These are phyloP conservation scores for Pantherophis guttatus DNA, from an alignment of 2,113 vertebrate species.

Conservation along the genomic window DNA sequence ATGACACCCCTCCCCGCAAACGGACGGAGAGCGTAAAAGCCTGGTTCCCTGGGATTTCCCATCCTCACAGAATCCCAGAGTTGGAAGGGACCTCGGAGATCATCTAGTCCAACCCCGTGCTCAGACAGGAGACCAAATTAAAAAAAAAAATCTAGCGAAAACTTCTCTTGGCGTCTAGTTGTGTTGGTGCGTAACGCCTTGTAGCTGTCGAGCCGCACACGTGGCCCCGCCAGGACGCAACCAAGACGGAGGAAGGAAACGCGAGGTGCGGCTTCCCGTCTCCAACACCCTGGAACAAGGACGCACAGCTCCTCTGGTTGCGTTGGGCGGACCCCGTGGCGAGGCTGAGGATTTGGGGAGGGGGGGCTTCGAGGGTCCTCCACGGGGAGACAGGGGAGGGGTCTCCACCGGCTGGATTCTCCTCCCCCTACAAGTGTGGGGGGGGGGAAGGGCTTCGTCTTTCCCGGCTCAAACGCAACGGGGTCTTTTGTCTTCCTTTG, in stretches of 20 bases:
- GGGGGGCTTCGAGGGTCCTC: background rate
- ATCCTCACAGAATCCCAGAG: background rate
- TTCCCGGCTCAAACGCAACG: no score
- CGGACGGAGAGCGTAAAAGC: no score
- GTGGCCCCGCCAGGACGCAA: background rate
- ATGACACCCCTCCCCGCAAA: no score
- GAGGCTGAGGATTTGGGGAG: background rate
- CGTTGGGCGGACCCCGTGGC: background rate
- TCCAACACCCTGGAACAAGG: constrained; percentile 1
- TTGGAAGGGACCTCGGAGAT: background rate
- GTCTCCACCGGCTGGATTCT: no score
- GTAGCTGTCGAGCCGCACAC: no score
- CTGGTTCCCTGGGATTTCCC: no score
- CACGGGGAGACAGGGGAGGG: background rate
- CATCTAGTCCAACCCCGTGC: background rate
- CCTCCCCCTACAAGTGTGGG: no score
- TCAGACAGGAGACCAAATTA: background rate
- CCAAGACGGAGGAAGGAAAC: constrained; percentile 20
- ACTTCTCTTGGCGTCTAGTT: no score
- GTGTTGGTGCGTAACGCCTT: no score
- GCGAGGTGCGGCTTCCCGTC: constrained; percentile 19
- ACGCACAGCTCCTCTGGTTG: background rate
- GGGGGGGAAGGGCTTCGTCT: no score
- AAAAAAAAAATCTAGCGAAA: no score
- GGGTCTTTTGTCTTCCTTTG: no score